phyloP scores from a whole-genome alignment of 2,113 vertebrate species.

The Apteryx owenii region DNA sequence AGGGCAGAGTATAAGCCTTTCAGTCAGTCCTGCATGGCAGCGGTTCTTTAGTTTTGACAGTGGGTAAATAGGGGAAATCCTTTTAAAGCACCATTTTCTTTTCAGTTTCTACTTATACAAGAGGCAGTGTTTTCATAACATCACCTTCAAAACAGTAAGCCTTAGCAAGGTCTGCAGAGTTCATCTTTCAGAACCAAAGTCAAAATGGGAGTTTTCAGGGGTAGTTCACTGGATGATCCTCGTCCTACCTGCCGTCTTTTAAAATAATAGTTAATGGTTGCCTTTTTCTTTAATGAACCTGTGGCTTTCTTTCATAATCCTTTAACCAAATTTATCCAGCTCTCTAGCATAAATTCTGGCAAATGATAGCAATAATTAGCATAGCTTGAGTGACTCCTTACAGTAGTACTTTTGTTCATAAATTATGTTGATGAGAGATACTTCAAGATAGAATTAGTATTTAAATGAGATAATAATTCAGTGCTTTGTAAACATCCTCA shows the following conservation, averaged over 20 bases:
- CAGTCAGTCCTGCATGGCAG: not conserved
- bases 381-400: not conserved
- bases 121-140: not conserved
- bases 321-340: not conserved
- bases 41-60: not conserved
- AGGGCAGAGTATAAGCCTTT: not conserved
- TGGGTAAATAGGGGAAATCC: fast-evolving
- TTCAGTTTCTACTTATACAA: not conserved
- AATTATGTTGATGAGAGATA: not conserved
- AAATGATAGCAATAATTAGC: not conserved
- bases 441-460: not conserved
- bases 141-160: not conserved
- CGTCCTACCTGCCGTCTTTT: not conserved
- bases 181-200: not conserved
- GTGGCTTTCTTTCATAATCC: not conserved
- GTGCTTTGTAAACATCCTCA: not conserved
- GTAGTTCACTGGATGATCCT: not conserved
- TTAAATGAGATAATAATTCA: not conserved
- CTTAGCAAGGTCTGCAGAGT: not conserved
- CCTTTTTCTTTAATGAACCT: not conserved
- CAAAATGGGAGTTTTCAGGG: not conserved
- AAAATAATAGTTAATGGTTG: not conserved
- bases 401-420: not conserved
- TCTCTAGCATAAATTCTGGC: not conserved
- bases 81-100: not conserved